Percentiles rank a stretch among this genome's conserved stretches.
Evolutionary conservation across 2,113 vertebrate species (phyloP).

Genomic region (Ciconia maguari): DNA sequence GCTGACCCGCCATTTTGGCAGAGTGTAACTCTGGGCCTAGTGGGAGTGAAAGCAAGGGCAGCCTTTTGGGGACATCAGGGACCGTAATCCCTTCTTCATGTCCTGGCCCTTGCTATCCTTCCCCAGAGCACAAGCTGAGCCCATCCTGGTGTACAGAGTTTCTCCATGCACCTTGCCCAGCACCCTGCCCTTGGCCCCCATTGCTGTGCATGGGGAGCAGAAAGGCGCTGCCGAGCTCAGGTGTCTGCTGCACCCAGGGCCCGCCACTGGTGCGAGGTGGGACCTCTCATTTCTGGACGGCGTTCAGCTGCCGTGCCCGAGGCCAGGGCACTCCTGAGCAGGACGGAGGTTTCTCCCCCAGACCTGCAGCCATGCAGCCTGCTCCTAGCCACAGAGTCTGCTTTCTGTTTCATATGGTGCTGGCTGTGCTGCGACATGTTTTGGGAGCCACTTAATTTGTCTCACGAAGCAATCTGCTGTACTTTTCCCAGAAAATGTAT

Average conservation of each 20-base stretch:
- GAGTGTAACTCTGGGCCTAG: no score
- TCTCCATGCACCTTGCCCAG: rapidly evolving
- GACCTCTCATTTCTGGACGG: not conserved
- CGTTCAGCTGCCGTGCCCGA: rapidly evolving
- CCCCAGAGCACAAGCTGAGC: not conserved
- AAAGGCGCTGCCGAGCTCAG: not conserved
- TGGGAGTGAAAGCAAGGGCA: not conserved
- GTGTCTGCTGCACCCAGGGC: not conserved
- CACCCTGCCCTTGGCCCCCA: rapidly evolving
- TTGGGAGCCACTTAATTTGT: not conserved
- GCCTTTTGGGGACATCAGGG: not conserved
- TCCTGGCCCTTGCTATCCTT: not conserved
- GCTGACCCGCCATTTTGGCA: not conserved
- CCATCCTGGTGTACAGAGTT: rapidly evolving
- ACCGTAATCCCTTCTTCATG: rapidly evolving
- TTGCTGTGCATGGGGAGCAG: rapidly evolving
- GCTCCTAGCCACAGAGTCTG: not conserved
- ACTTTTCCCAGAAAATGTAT: not conserved
- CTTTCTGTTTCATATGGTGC: not conserved
- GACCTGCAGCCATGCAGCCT: not conserved
- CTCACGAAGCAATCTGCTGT: not conserved
- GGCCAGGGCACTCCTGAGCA: not conserved
- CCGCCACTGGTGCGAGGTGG: rapidly evolving
- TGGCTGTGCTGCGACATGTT: rapidly evolving
- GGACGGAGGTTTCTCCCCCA: not conserved